Evolutionary conservation across 2,888 invertebrate genomes (phyloP).

Genomic region (Margaritifera margaritifera): DNA sequence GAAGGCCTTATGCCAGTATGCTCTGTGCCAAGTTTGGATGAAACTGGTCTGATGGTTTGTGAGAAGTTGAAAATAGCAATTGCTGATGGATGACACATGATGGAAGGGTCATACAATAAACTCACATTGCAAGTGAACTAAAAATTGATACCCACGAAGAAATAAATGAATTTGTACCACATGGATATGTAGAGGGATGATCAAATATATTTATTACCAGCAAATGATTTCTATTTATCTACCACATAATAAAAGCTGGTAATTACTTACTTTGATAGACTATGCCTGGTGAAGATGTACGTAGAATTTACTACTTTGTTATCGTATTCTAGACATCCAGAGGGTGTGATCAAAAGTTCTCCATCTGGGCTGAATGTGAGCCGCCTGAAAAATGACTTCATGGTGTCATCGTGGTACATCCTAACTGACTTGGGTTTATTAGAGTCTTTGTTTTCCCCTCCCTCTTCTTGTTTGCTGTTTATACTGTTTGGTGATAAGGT

Average conservation of each 20-base stretch:
- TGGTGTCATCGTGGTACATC: constrained; percentile 71
- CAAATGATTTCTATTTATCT: not conserved
- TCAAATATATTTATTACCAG: too few relatives aligned
- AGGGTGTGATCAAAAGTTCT: constrained; percentile 89
- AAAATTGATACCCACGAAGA: too few relatives aligned
- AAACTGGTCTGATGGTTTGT: too few relatives aligned
- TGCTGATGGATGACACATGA: too few relatives aligned
- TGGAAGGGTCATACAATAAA: too few relatives aligned
- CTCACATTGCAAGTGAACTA: too few relatives aligned
- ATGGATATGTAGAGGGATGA: too few relatives aligned
- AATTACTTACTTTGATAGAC: constrained; percentile 73
- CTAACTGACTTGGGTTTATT: constrained; percentile 60
- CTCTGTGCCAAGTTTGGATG: too few relatives aligned
- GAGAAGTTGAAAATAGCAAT: too few relatives aligned
- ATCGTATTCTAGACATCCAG: constrained; percentile 81
- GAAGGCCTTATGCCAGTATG: too few relatives aligned
- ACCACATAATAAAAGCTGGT: not conserved
- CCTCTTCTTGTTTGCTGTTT: constrained; percentile 4
- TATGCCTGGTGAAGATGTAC: constrained; percentile 76
- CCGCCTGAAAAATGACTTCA: constrained; percentile 92
- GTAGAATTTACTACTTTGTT: constrained; percentile 76
- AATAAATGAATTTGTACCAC: too few relatives aligned
- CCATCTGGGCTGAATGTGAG: constrained; percentile 94
- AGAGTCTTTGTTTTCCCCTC: constrained; percentile 31
- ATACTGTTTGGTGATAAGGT: constrained; percentile 32